A percentile compares a stretch with the other conserved stretches of the same genome.
Evolutionary conservation across 2,888 invertebrate species (phyloP).

Genomic region (Sminthurinus aureus): DNA sequence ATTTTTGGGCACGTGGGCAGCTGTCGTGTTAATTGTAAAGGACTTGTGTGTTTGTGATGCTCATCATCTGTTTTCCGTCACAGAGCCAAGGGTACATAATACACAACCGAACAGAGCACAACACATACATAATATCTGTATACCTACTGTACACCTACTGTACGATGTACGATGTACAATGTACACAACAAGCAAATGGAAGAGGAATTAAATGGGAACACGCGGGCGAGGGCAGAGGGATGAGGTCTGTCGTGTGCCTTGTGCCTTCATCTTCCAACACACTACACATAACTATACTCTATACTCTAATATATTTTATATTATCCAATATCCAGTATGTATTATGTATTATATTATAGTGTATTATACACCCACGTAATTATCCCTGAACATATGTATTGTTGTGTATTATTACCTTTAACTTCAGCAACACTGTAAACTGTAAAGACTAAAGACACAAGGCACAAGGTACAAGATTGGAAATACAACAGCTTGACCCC

Average conservation of each 20-base stretch:
- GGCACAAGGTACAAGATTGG: too few relatives aligned
- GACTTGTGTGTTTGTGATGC: not conserved
- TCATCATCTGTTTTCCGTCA: not conserved
- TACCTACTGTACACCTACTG: too few relatives aligned
- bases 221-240: not conserved
- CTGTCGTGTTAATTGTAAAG: not conserved
- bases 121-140: too few relatives aligned
- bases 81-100: not conserved
- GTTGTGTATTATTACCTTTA: not conserved
- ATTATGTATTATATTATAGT: too few relatives aligned
- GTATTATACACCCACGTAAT: not conserved
- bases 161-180: too few relatives aligned
- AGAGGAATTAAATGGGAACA: not conserved
- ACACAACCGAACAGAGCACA: too few relatives aligned
- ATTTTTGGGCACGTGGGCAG: not conserved
- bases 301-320: too few relatives aligned
- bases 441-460: too few relatives aligned
- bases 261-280: not conserved
- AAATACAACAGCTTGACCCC: not conserved
- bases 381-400: not conserved
- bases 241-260: not conserved
- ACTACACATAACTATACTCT: too few relatives aligned
- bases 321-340: too few relatives aligned
- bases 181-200: too few relatives aligned
- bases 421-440: too few relatives aligned